phyloP scores from a whole-genome alignment of 30 jellyfish, hydroid and myxozoan genomes.

The Cassiopea andromeda region DNA sequence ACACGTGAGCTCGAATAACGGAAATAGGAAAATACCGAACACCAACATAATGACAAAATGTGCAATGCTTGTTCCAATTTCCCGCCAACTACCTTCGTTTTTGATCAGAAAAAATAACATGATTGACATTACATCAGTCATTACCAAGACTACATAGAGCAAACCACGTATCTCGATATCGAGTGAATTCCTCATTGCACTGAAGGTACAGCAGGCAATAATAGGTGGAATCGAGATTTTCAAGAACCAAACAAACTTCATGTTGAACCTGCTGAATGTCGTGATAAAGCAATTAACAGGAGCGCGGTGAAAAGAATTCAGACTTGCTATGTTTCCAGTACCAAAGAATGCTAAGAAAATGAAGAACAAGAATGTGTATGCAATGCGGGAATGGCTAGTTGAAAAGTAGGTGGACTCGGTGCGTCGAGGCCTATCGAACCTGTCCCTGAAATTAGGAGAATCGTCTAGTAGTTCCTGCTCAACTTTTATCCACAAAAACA shows the following conservation, averaged over 20 bases:
- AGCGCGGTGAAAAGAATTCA: conserved; percentile 87
- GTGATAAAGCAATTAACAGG: conserved; percentile 82
- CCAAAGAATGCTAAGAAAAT: conserved; percentile 85
- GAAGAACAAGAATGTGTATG: conserved; percentile 65
- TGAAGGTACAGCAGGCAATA: conserved; percentile 63
- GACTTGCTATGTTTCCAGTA: conserved; percentile 92
- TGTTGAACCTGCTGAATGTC: conserved; percentile 63
- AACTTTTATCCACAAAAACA: conserved; percentile 67
- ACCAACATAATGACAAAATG: conserved; percentile 83
- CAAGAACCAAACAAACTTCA: conserved; percentile 64
- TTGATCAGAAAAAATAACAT: conserved; percentile 80
- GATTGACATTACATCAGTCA: conserved; percentile 89
- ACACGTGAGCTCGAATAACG: conserved; percentile 67
- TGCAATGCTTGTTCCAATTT: conserved; percentile 89
- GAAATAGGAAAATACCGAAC: conserved; percentile 67
- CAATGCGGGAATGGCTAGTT: conserved; percentile 67
- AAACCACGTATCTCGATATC: conserved; percentile 69
- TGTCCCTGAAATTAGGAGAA: background rate
- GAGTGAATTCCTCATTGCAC: conserved; percentile 64
- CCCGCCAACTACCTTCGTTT: conserved; percentile 95
- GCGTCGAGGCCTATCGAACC: background rate
- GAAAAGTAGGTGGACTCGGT: background rate
- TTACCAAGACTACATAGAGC: conserved; percentile 69
- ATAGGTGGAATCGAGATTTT: conserved; percentile 76
- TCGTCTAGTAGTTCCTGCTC: conserved; percentile 32